Evolutionary conservation across 2,113 vertebrate species (phyloP).

Genomic region (Stercorarius parasiticus): DNA sequence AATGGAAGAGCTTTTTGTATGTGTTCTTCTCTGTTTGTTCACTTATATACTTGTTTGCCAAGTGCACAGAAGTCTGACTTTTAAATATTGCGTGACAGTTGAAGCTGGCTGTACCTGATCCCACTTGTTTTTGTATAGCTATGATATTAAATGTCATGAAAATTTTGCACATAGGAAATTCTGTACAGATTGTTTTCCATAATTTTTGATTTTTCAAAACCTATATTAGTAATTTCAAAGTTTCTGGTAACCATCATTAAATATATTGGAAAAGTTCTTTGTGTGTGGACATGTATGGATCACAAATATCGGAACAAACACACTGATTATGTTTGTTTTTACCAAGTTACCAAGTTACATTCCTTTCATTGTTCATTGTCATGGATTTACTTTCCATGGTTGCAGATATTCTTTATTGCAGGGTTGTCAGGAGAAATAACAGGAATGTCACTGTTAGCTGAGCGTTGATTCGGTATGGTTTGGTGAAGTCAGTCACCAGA

Average conservation of each 20-base stretch:
- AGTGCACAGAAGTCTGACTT: background rate
- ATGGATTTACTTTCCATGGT: background rate
- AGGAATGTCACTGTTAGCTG: background rate
- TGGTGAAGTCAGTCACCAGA: accelerated
- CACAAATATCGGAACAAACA: background rate
- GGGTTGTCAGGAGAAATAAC: background rate
- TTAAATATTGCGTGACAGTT: background rate
- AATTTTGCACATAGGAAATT: background rate
- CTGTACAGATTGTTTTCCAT: background rate
- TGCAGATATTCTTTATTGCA: background rate
- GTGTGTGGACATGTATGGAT: background rate
- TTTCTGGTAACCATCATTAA: background rate
- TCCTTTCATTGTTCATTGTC: background rate
- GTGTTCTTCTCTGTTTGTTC: background rate
- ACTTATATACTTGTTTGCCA: background rate
- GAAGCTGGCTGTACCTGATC: background rate
- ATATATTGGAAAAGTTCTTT: background rate
- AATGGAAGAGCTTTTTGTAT: background rate
- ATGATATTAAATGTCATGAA: background rate
- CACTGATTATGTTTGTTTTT: background rate
- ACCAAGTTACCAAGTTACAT: background rate
- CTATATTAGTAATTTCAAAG: background rate
- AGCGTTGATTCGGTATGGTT: background rate
- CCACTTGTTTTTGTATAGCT: background rate
- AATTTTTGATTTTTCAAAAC: background rate